phyloP scores from a whole-genome alignment of 2,888 invertebrate species.

The Mythimna vitellina region DNA sequence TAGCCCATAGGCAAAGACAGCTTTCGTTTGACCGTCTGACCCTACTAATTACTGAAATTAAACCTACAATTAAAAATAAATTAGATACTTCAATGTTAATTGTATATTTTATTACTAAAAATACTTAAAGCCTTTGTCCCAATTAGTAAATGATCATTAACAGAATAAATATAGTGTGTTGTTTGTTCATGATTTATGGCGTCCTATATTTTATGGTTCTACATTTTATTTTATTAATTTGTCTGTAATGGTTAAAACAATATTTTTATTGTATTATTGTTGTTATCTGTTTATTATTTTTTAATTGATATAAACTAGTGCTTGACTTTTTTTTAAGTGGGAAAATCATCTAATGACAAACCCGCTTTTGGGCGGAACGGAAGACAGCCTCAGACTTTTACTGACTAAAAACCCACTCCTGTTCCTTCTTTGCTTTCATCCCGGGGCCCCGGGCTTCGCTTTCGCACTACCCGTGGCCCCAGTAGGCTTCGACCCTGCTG shows the following conservation, averaged over 20 bases:
- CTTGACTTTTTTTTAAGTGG: too few relatives aligned
- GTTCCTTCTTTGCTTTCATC: too few relatives aligned
- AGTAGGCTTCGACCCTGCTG: too few relatives aligned
- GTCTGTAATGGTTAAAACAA: neutral
- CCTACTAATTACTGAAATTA: slow-evolving; percentile 25
- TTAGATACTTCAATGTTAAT: slow-evolving; percentile 43
- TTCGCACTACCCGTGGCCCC: too few relatives aligned
- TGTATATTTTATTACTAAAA: slow-evolving; percentile 51
- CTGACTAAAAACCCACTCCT: too few relatives aligned
- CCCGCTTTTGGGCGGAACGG: too few relatives aligned
- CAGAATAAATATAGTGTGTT: slow-evolving; percentile 15
- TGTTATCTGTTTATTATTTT: too few relatives aligned
- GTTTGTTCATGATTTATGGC: slow-evolving; percentile 5
- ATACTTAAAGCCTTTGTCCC: slow-evolving; percentile 20
- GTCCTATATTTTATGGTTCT: neutral
- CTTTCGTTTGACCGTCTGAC: slow-evolving; percentile 15
- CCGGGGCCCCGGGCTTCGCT: too few relatives aligned
- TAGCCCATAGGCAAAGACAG: slow-evolving; percentile 7
- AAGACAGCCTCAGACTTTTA: too few relatives aligned
- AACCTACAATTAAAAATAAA: slow-evolving; percentile 55
- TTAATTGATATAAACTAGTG: too few relatives aligned
- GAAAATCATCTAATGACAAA: too few relatives aligned
- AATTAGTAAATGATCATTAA: slow-evolving; percentile 52
- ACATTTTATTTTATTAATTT: slow-evolving; percentile 1
- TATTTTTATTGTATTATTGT: too few relatives aligned